Conservation (phyloP, 2,888 invertebrate genomes). For the Caenorhabditis becei region DNA sequence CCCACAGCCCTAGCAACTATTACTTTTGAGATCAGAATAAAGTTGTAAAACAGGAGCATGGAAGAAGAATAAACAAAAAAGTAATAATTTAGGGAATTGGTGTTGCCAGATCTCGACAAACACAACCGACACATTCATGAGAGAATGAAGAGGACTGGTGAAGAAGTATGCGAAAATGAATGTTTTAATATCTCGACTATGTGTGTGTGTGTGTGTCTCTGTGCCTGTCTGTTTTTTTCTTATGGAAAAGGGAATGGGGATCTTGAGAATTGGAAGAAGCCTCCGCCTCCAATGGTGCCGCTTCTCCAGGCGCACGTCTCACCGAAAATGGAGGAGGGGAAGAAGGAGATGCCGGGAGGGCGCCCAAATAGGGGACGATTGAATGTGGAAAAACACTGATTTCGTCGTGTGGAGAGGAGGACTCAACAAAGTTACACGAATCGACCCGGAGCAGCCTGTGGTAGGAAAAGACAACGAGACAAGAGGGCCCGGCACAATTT, state of each 20-base stretch:
- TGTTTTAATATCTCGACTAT: slow-evolving; percentile 59
- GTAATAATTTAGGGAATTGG: slow-evolving; percentile 44
- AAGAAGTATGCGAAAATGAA: slow-evolving; percentile 50
- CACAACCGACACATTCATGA: slow-evolving; percentile 47
- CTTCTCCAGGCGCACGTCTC: slow-evolving; percentile 32
- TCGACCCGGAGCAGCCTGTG: slow-evolving; percentile 29
- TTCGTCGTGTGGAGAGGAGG: slow-evolving; percentile 37
- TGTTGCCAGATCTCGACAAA: slow-evolving; percentile 47
- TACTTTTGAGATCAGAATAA: background rate
- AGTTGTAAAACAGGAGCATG: background rate
- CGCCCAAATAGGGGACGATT: slow-evolving; percentile 59
- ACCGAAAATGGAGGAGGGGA: slow-evolving; percentile 46
- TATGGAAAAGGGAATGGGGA: slow-evolving; percentile 58
- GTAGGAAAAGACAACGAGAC: slow-evolving; percentile 22
- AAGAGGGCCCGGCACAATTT: slow-evolving; percentile 33
- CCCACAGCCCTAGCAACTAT: background rate
- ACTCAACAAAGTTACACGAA: slow-evolving; percentile 61
- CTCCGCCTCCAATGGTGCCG: slow-evolving; percentile 38
- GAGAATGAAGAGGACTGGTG: slow-evolving; percentile 28
- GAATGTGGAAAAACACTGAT: slow-evolving; percentile 57
- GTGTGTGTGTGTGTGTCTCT: slow-evolving; percentile 30
- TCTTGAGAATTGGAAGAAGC: slow-evolving; percentile 58
- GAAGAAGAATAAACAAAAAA: slow-evolving; percentile 24
- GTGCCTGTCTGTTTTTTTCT: slow-evolving; percentile 54
- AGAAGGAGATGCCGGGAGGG: slow-evolving; percentile 46